Base-by-base conservation (phyloP, 2,888 invertebrate genomes). In the Diarsia dahlii region DNA sequence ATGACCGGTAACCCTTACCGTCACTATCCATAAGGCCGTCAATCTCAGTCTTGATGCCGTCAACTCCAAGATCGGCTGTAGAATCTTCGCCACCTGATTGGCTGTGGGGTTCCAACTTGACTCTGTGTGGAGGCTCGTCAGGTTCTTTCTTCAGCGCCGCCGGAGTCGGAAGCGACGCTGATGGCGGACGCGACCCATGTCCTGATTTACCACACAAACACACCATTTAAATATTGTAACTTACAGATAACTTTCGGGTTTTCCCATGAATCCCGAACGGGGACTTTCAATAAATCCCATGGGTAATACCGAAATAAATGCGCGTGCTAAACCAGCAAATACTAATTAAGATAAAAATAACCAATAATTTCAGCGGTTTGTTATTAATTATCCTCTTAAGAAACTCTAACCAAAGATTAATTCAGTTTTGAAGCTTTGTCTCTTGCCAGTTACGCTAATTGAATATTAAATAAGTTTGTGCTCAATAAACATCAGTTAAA, bases 11-110 rank as follows among this genome's bases (percentile, higher is more conserved):
- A 5, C 18, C 48, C 78, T 84, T 74, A 96, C 96, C 96, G 86
- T 96, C 96, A 66, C 95, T 95, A 77, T 97, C 97, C 95, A 97
- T 96, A 86, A 97, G 96, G 74, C 96, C 96, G 89, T 97, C 97
- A 78, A 97, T 97, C 88, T 97, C 97, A 74, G 97, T 97, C 92
- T 97, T 97, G 89, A 97, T 97, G 81, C 95, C 95, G 91, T 97
- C 97, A 3, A 96, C 96, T 60, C 94, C 96, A 15, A 96, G 90
- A 77, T 96, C 95, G 6, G 92, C 93, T 58, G 90, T 89, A 20
- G 93, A 91, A 88, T 96, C 96, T 62, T 96, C 96, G 52, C 90
- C 92, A 39, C 92, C 93, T 23, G 93, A 89, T 85, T 95, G 95
- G 74, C 92, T 93, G 90, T 95, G 96, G 23, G 96, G 95, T 84